phyloP scores from a whole-genome alignment of 2,797 vertebrate genomes.

The Urosaurus nigricauda region DNA sequence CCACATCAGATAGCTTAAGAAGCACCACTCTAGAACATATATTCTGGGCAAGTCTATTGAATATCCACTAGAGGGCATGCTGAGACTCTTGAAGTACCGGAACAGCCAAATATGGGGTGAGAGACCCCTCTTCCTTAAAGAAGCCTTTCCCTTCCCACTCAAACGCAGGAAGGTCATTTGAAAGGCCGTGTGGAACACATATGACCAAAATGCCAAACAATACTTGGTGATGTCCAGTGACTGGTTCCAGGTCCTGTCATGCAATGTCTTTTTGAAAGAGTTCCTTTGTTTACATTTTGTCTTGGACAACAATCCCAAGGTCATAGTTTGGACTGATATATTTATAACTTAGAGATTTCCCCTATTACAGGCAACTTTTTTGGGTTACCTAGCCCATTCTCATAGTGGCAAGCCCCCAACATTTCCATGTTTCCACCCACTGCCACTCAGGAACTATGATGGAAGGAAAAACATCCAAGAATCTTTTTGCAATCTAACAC shows the following conservation, averaged over 20 bases:
- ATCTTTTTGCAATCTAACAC: not conserved
- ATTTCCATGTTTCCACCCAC: not conserved
- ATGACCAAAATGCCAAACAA: not conserved
- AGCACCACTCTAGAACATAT: not conserved
- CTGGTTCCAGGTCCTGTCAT: not conserved
- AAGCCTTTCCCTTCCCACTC: not conserved
- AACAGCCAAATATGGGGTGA: conserved; percentile 9
- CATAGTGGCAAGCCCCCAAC: not conserved
- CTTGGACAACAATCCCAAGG: not conserved
- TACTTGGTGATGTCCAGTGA: not conserved
- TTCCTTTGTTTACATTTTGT: not conserved
- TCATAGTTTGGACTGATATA: not conserved
- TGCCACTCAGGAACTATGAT: not conserved
- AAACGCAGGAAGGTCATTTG: conserved; percentile 6
- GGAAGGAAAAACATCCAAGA: not conserved
- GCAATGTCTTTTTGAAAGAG: not conserved
- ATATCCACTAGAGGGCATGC: conserved; percentile 33
- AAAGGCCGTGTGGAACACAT: not conserved
- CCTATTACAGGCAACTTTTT: not conserved
- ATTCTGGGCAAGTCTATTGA: not conserved
- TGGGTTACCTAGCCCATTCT: not conserved
- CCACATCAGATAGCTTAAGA: no score
- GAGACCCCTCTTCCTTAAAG: not conserved
- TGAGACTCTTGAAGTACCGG: conserved; percentile 26
- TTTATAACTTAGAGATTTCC: not conserved